Evolutionary conservation across 2,113 vertebrate species (phyloP), one percentile per base, ranked within the genome.

Genomic region (Garra rufa): DNA sequence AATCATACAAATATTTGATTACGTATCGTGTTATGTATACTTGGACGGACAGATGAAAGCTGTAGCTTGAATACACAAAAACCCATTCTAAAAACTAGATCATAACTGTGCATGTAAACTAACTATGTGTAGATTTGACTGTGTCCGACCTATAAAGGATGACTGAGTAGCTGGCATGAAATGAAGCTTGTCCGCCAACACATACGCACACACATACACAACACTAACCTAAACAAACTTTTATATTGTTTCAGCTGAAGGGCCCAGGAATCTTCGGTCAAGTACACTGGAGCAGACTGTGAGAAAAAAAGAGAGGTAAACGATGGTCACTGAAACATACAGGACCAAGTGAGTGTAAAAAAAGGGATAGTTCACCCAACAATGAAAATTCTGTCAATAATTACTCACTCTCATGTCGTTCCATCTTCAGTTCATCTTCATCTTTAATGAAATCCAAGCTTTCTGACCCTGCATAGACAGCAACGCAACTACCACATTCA

Each of bases 211-310:
- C 30, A 81, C 21, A 63, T 30, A 21, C 43, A 63, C 34, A 65
- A 74, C 26, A 46, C 38, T 74, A 59, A 83, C 41, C 71, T 73
- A 83, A 76, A 76, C 61, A 63, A 55, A 78, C 55, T 79, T 79
- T 84, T 26, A 59, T 78, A 84, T 79, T 79, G 76, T 79, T 79
- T 59, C 75, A 84, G 83, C 63, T 76, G 76, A 78, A 38, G 43
- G 41, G 17, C 81, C 55, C 11, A 2, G 7, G 0, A 75, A 52
- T 75, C 44, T 75, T 50, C n/a, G 50, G 9, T 30, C 46, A 75
- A 30, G 24, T 30, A 50, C 21, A 26, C n/a, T 73, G 70, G 69
- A 55, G 52, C 55, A 41, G 52, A 59, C 52, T 77, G 76, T 24
- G 50, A 59, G 76, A 77, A 9, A 41, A 28, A 26, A n/a, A 57